A percentile compares a stretch with the other conserved stretches of the same genome.
phyloP scores from a whole-genome alignment of 2,113 vertebrate species.

The Siniperca knerii region DNA sequence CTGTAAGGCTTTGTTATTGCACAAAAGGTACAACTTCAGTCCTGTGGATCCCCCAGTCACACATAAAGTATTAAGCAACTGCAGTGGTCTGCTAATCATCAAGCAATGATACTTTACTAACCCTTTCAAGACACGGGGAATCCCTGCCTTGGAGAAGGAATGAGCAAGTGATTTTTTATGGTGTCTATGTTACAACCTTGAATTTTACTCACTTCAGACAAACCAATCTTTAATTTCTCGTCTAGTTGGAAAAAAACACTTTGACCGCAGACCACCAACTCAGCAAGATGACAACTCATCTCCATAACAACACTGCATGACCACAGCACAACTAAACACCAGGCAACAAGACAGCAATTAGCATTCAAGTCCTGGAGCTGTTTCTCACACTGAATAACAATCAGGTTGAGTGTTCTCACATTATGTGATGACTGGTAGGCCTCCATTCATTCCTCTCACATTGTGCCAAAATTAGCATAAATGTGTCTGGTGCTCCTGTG shows the following conservation, averaged over 20 bases:
- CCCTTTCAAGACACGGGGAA: conserved; percentile 40
- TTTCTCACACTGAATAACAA: conserved; percentile 74
- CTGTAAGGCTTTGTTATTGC: conserved; percentile 42
- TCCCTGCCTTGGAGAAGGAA: conserved; percentile 26
- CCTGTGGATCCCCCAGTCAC: conserved; percentile 44
- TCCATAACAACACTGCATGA: conserved; percentile 54
- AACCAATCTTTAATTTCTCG: conserved; percentile 45
- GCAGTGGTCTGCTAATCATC: conserved; percentile 55
- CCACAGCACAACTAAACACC: conserved; percentile 62
- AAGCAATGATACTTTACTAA: conserved; percentile 27
- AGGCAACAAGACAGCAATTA: conserved; percentile 48
- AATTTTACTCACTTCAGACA: conserved; percentile 49
- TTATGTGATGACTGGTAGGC: conserved; percentile 46
- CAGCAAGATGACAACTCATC: conserved; percentile 50
- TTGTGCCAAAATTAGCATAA: conserved; percentile 59
- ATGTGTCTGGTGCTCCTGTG: conserved; percentile 68
- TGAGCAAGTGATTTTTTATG: conserved; percentile 28
- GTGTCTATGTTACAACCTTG: conserved; percentile 35
- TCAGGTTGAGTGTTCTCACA: conserved; percentile 62
- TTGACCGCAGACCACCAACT: conserved; percentile 56
- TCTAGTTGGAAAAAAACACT: conserved; percentile 54
- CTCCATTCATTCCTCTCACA: conserved; percentile 41
- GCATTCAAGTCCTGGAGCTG: conserved; percentile 51
- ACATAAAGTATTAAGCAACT: conserved; percentile 48
- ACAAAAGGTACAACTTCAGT: conserved; percentile 58